Base-by-base conservation (phyloP, 1,140 invertebrate species). In the Drosophila teissieri region DNA sequence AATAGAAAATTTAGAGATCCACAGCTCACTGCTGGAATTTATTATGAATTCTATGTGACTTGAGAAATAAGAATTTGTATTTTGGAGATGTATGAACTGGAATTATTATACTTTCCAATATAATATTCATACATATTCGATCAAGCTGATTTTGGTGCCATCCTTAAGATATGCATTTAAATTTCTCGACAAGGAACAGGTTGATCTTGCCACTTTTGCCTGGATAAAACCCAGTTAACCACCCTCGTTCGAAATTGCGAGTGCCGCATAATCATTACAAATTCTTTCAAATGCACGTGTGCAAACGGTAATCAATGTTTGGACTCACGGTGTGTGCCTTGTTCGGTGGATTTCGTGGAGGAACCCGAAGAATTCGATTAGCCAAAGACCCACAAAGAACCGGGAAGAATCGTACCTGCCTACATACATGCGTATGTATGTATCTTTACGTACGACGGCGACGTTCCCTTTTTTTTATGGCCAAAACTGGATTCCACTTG, bases 401-500 rank as follows among this genome's bases (percentile, higher is more conserved):
- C 37, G 54, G 55, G 65, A 65, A 81, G 78, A 81, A 61, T 65
- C 52, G 44, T 72, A 80, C 61, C 65, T 56, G 64, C 19, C 22
- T 46, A 56, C 31, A 65, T 46, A 44, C 31, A 10, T 24, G 4
- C 24, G 7, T 31, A 31, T 8, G 31, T 8, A 31, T 31, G 27
- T 27, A 27, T 27, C 7, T 62, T 40, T 37, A 49, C 52, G 36
- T 22, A 36, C n/a, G 34, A 10, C 36, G 45, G 24, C 77, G 81
- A 88, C 83, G 84, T 86, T 86, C 83, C 83, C 82, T 86, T 52
- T 85, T 84, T 83, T 81, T 86, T 86, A 88, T 86, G 79, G 75
- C 83, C 82, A 88, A 86, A 86, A 86, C 82, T 86, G 82, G 82
- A 88, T 88, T 86, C 63, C 73, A 77, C 60, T 82, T 65, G 63